phyloP scores from a whole-genome alignment of 2,797 vertebrate species.

The Eospalax fontanierii region DNA sequence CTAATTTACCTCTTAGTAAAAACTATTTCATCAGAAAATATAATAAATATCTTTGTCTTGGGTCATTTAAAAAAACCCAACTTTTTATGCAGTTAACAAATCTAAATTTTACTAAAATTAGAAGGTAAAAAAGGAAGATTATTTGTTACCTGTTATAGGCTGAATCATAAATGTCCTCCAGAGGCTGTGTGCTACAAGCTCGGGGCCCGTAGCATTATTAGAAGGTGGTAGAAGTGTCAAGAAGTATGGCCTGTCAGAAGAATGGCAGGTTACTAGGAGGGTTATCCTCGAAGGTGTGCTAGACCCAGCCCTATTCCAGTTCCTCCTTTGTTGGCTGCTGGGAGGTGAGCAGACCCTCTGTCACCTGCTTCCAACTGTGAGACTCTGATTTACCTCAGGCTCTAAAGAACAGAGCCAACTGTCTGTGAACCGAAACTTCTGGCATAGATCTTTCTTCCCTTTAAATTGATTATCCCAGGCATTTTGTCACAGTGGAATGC shows the following conservation, averaged over 20 bases:
- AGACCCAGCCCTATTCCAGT: neutral
- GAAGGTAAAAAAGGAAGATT: slow-evolving; percentile 20
- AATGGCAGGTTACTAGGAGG: neutral
- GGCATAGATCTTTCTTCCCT: neutral
- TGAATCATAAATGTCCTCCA: neutral
- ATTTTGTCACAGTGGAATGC: neutral
- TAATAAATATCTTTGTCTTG: slow-evolving; percentile 34
- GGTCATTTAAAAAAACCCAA: slow-evolving; percentile 48
- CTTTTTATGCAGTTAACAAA: slow-evolving; percentile 44
- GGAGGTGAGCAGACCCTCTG: neutral
- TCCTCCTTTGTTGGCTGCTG: no score
- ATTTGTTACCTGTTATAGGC: neutral
- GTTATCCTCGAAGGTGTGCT: neutral
- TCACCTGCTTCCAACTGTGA: no score
- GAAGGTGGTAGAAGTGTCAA: no score
- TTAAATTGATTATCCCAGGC: neutral
- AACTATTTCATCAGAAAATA: slow-evolving; percentile 62
- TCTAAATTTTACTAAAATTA: slow-evolving; percentile 45
- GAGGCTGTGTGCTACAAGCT: neutral
- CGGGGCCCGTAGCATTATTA: no score
- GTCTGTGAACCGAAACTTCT: neutral
- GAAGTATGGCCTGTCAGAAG: neutral
- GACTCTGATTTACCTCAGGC: neutral
- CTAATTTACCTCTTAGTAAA: slow-evolving; percentile 55
- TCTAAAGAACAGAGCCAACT: neutral